A percentile compares a stretch with the other conserved stretches of the same genome.
Evolutionary conservation across 2,113 vertebrate species (phyloP).

Genomic region (Gallinago media): DNA sequence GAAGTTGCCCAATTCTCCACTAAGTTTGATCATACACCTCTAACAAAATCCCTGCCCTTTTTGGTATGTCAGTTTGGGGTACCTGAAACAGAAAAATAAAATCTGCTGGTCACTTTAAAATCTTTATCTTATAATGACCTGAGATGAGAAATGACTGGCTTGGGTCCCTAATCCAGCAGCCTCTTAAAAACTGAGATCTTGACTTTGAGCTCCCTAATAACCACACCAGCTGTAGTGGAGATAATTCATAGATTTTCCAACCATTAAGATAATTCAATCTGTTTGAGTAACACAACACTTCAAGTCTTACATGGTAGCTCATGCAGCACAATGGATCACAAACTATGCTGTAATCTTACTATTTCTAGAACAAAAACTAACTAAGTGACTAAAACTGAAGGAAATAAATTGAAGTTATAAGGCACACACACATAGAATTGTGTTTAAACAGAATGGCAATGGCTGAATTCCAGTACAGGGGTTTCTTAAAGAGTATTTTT

Average conservation of each 20-base stretch:
- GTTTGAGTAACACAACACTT: slow-evolving; percentile 24
- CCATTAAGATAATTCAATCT: slow-evolving; percentile 37
- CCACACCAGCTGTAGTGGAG: slow-evolving; percentile 7
- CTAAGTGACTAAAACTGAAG: slow-evolving; percentile 2
- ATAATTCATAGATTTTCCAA: slow-evolving; percentile 59
- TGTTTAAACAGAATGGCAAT: background rate
- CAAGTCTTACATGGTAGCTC: slow-evolving; percentile 1
- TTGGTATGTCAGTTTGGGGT: background rate
- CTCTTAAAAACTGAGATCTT: background rate
- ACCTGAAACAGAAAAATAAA: background rate
- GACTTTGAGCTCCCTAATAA: background rate
- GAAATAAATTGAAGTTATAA: background rate
- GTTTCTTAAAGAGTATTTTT: background rate
- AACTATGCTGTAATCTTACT: slow-evolving; percentile 12
- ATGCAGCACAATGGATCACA: slow-evolving; percentile 6
- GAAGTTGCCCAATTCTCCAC: background rate
- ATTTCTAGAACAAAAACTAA: slow-evolving; percentile 52
- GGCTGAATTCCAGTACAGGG: background rate
- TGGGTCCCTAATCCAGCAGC: background rate
- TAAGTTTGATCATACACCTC: background rate
- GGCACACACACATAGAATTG: background rate
- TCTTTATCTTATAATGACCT: background rate
- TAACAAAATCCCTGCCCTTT: background rate
- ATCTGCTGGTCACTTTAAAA: background rate
- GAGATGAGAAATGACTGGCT: background rate